phyloP scores from a whole-genome alignment of 2,113 vertebrate species.

The Merops nubicus region DNA sequence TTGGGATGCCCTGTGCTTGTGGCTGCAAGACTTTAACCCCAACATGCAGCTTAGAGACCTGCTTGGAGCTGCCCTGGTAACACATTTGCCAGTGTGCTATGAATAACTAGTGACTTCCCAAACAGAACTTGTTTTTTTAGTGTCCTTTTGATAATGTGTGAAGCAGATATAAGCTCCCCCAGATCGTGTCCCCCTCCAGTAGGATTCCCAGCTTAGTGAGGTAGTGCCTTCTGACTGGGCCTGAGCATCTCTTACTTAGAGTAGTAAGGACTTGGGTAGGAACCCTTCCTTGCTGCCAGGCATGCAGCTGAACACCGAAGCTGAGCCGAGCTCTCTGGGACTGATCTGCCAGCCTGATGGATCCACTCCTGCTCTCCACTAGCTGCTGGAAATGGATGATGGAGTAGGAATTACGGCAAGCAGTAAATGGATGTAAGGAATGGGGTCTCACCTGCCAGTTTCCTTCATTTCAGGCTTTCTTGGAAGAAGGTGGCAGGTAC shows the following conservation, averaged over 20 bases:
- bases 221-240: not conserved
- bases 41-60: not conserved
- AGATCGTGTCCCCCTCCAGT: not conserved
- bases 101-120: not conserved
- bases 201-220: not conserved
- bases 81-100: fast-evolving
- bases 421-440: not conserved
- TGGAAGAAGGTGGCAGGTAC: not conserved
- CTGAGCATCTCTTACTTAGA: not conserved
- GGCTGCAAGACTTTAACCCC: not conserved
- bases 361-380: not conserved
- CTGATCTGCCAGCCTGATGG: not conserved
- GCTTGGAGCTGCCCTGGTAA: not conserved
- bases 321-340: not conserved
- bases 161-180: not conserved
- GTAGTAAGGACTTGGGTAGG: not conserved
- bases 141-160: not conserved
- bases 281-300: not conserved
- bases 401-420: not conserved
- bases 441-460: not conserved
- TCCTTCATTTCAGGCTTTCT: not conserved
- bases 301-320: fast-evolving
- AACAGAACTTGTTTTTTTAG: not conserved
- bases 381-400: not conserved
- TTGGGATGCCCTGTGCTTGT: not conserved